These are phyloP conservation scores for Agelastica alni DNA, from an alignment of 2,888 invertebrate species.

Conservation along the genomic window DNA sequence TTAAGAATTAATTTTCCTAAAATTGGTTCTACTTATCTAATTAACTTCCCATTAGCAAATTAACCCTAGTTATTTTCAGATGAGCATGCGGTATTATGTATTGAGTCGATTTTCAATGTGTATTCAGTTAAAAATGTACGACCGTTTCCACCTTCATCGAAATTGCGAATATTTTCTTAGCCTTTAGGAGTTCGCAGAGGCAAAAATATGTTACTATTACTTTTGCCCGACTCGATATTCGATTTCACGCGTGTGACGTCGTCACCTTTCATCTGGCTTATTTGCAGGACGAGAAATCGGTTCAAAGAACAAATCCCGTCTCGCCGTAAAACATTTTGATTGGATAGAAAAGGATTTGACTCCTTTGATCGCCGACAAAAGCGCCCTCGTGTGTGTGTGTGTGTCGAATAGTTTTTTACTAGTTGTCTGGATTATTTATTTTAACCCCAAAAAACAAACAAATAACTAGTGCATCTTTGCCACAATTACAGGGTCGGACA, in stretches of 20 bases:
- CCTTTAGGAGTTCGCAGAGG: slow-evolving; percentile 45
- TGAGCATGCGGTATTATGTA: no score
- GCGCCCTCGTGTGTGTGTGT: not conserved
- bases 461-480: no score
- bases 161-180: slow-evolving; percentile 30
- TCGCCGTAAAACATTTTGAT: slow-evolving; percentile 43
- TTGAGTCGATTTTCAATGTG: no score
- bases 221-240: slow-evolving; percentile 52
- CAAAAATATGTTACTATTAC: slow-evolving; percentile 56
- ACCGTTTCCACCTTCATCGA: slow-evolving; percentile 6
- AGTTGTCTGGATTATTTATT: no score
- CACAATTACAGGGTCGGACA: no score
- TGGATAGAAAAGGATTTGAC: slow-evolving; percentile 37
- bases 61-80: no score
- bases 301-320: slow-evolving; percentile 41
- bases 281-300: slow-evolving; percentile 40
- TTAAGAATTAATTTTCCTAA: no score
- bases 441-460: no score
- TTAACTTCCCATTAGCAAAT: no score
- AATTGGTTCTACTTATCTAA: no score
- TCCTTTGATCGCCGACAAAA: slow-evolving; percentile 17
- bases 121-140: no score
- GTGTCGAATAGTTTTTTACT: not conserved
- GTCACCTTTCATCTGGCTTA: slow-evolving; percentile 15
- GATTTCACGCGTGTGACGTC: slow-evolving; percentile 39